A percentile compares a stretch with the other conserved stretches of the same genome.
Evolutionary conservation across 2,797 vertebrate species (phyloP).

Genomic region (Hippocampus kuda): DNA sequence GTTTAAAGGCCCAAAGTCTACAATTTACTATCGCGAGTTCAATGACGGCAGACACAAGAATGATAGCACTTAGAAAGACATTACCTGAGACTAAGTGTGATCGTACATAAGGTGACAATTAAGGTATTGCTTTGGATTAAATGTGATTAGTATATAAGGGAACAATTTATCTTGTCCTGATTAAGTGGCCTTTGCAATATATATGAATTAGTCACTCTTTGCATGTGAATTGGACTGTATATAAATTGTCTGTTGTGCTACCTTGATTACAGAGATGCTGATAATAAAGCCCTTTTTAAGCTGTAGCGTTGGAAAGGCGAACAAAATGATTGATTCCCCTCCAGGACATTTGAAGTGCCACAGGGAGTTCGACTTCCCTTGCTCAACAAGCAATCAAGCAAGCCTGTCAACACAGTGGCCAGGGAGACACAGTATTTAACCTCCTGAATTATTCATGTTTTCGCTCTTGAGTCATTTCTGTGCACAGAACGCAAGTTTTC

Average conservation of each 20-base stretch:
- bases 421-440: conserved; percentile 17
- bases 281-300: conserved; percentile 5
- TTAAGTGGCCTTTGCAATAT: neutral
- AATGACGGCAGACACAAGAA: no score
- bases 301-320: conserved; percentile 13
- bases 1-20: no score
- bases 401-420: conserved; percentile 16
- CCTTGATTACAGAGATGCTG: conserved; percentile 19
- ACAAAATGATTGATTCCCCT: conserved; percentile 46
- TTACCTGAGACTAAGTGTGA: neutral
- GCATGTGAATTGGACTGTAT: neutral
- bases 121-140: neutral
- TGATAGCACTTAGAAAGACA: neutral
- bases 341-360: conserved; percentile 32
- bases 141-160: neutral
- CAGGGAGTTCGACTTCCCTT: conserved; percentile 23
- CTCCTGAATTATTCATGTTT: conserved; percentile 16
- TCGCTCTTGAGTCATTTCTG: neutral
- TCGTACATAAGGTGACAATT: neutral
- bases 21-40: neutral
- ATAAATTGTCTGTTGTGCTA: neutral
- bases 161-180: neutral
- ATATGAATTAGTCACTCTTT: neutral
- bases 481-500: neutral
- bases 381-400: conserved; percentile 3